These are phyloP conservation scores for Cygnus olor DNA, from an alignment of 2,797 vertebrate species.

Conservation along the genomic window DNA sequence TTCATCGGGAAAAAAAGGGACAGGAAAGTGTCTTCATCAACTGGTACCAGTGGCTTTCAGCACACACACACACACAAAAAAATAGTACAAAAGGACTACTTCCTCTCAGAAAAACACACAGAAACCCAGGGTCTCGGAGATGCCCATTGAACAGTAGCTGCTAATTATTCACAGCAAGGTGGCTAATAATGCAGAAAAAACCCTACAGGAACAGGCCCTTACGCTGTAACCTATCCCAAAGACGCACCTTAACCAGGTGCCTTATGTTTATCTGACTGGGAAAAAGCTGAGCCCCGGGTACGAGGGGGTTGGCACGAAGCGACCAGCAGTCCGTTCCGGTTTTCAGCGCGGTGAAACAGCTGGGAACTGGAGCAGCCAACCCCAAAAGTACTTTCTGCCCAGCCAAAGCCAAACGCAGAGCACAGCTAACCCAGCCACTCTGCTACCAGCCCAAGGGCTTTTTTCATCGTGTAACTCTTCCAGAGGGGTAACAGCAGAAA, in stretches of 20 bases:
- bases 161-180: accelerated
- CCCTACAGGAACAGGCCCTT: background rate
- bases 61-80: background rate
- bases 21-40: background rate
- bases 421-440: accelerated
- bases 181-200: background rate
- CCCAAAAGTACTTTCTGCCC: accelerated
- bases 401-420: background rate
- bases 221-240: background rate
- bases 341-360: background rate
- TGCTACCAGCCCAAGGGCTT: background rate
- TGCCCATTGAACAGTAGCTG: background rate
- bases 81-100: background rate
- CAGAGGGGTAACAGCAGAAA: background rate
- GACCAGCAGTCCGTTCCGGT: accelerated
- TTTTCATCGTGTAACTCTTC: background rate
- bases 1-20: background rate
- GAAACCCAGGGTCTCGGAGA: background rate
- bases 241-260: background rate
- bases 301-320: background rate
- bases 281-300: background rate
- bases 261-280: accelerated
- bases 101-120: background rate
- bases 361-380: background rate
- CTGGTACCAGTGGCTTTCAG: background rate